Evolutionary conservation across 1,140 invertebrate genomes (phyloP).

Genomic region (Lucilia sericata): DNA sequence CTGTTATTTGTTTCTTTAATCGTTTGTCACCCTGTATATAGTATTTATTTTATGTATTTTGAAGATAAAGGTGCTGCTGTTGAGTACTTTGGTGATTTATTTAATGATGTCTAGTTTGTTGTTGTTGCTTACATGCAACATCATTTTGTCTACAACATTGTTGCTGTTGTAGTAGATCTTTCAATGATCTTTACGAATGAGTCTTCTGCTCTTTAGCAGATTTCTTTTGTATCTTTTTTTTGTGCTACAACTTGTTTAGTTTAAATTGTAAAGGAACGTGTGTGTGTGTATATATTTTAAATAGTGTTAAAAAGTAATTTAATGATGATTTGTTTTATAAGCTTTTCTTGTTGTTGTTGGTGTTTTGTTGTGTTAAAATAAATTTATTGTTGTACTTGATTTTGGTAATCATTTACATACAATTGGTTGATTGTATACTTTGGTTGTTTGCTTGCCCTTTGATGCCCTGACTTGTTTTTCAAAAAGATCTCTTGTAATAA

Average conservation of each 20-base stretch:
- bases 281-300: constrained; percentile 6
- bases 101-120: constrained; percentile 39
- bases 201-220: not conserved
- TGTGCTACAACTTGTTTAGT: not conserved
- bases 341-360: not conserved
- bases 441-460: not conserved
- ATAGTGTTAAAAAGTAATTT: constrained; percentile 41
- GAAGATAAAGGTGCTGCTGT: constrained; percentile 13
- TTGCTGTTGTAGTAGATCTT: not conserved
- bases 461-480: no score
- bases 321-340: constrained; percentile 43
- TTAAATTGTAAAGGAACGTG: not conserved
- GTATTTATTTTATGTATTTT: no score
- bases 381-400: not conserved
- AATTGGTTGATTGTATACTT: not conserved
- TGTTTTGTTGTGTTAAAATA: not conserved
- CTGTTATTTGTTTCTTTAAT: no score
- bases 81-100: constrained; percentile 38
- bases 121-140: constrained; percentile 15
- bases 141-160: constrained; percentile 1
- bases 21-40: no score
- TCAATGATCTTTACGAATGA: not conserved
- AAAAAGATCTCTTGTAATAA: not conserved
- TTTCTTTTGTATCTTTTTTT: not conserved
- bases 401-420: constrained; percentile 24